These are phyloP conservation scores for Didymodactylos carnosus DNA, from an alignment of 2,888 invertebrate genomes.

Conservation along the genomic window DNA sequence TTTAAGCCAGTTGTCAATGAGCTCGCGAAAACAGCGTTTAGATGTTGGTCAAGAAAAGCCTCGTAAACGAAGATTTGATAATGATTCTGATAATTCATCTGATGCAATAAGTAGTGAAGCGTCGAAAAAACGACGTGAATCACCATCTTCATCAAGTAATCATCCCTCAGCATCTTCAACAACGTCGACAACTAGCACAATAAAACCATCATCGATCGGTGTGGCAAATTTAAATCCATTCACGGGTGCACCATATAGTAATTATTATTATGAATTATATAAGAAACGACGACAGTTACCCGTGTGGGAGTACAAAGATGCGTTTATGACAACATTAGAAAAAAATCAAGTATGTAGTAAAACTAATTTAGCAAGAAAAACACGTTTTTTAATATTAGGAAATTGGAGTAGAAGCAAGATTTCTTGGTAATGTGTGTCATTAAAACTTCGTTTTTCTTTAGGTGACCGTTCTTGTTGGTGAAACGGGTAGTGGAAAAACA, in stretches of 20 bases:
- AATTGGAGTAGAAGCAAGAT: constrained; percentile 67
- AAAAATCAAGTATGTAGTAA: constrained; percentile 84
- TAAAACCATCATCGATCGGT: too few species aligned
- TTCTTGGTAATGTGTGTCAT: background rate
- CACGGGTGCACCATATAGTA: constrained; percentile 62
- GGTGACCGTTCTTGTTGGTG: constrained; percentile 14
- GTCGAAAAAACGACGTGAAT: too few species aligned
- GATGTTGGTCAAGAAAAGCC: background rate
- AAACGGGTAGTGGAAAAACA: constrained; percentile 87
- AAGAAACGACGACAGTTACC: constrained; percentile 73
- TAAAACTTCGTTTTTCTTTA: too few species aligned
- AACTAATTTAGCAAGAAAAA: too few species aligned
- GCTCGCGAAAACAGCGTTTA: background rate
- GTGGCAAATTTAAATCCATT: constrained; percentile 12
- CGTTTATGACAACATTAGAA: constrained; percentile 78
- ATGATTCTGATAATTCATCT: background rate
- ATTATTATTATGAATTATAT: constrained; percentile 60
- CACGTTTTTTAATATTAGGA: too few species aligned
- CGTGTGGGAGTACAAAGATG: constrained; percentile 88
- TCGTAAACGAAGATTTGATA: background rate
- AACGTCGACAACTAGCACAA: too few species aligned
- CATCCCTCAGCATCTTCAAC: background rate
- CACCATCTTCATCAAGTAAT: too few species aligned
- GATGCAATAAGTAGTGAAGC: background rate
- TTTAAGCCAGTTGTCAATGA: too few species aligned